Percentiles rank a stretch among this genome's conserved stretches.
Evolutionary conservation across 2,797 vertebrate species (phyloP).

Genomic region (Chloroceryle inda): DNA sequence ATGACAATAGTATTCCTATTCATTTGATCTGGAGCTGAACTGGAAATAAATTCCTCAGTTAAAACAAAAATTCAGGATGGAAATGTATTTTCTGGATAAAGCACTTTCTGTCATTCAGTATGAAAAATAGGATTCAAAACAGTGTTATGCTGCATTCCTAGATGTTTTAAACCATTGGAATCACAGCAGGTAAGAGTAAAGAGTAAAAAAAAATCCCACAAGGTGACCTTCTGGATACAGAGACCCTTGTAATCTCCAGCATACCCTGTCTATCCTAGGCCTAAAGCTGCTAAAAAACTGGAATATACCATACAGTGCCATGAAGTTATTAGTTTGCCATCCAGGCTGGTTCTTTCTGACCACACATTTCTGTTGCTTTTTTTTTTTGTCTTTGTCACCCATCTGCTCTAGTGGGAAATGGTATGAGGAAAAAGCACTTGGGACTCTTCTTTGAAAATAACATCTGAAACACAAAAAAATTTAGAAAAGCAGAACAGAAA

Average conservation of each 20-base stretch:
- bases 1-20: not conserved
- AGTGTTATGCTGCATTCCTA: not conserved
- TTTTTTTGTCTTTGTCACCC: not conserved
- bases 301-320: not conserved
- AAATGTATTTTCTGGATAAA: not conserved
- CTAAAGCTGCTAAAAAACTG: not conserved
- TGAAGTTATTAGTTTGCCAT: not conserved
- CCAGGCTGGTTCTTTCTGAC: not conserved
- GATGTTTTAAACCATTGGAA: not conserved
- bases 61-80: not conserved
- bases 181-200: not conserved
- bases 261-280: not conserved
- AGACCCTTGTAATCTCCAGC: not conserved
- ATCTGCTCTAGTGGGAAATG: not conserved
- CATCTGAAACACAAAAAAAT: not conserved
- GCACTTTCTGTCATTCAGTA: not conserved
- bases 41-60: not conserved
- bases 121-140: not conserved
- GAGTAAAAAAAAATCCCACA: not conserved
- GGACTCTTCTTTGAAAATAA: not conserved
- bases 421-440: not conserved
- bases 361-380: not conserved
- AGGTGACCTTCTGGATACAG: not conserved
- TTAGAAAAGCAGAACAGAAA: not conserved
- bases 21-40: not conserved